These are phyloP conservation scores for Hypsibius dujardini DNA, from an alignment of 1,140 invertebrate genomes.

Conservation along the genomic window DNA sequence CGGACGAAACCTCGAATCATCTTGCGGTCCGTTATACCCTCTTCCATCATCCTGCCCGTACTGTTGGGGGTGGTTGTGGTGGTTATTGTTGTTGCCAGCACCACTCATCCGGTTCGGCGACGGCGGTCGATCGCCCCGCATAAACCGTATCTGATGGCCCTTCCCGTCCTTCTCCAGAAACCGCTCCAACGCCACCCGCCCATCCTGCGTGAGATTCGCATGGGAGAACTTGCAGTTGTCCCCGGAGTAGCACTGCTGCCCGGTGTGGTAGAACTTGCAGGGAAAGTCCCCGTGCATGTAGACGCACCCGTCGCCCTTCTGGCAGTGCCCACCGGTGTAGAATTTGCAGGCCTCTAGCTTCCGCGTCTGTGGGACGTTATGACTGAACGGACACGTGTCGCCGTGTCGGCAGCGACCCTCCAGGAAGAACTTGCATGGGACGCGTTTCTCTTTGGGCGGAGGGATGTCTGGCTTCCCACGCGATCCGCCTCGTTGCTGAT, in stretches of 20 bases:
- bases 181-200: background rate
- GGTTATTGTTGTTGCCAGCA: no score
- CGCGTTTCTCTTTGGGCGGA: conserved; percentile 11
- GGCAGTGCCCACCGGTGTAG: conserved; percentile 83
- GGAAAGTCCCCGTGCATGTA: conserved; percentile 93
- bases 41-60: no score
- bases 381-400: conserved; percentile 63
- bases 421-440: conserved; percentile 14
- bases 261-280: conserved; percentile 89
- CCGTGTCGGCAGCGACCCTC: conserved; percentile 31
- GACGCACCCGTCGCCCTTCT: conserved; percentile 79
- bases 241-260: conserved; percentile 56
- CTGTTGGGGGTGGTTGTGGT: no score
- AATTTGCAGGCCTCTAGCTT: conserved; percentile 92
- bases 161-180: background rate
- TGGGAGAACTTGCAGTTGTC: conserved; percentile 84
- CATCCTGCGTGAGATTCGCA: conserved; percentile 53
- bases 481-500: conserved; percentile 7
- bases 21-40: no score
- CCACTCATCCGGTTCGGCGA: no score
- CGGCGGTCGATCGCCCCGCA: no score
- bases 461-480: background rate
- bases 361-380: conserved; percentile 53
- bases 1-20: no score
- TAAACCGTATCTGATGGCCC: no score